Percentiles rank a stretch among this genome's conserved stretches.
phyloP scores from a whole-genome alignment of 2,797 vertebrate species.

The Lates japonicus region DNA sequence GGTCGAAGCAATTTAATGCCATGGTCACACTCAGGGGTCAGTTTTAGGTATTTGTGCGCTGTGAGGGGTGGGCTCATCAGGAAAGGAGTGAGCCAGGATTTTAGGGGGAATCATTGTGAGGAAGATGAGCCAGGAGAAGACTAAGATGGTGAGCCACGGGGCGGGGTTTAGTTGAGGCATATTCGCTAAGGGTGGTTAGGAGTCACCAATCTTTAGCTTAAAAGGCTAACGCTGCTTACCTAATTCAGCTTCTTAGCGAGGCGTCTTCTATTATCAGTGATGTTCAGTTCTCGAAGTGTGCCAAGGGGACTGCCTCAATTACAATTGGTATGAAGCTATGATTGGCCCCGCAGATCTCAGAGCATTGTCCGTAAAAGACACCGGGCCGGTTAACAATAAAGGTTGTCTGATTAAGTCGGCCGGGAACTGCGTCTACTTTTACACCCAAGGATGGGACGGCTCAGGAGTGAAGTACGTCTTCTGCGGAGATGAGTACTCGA shows the following conservation, averaged over 20 bases:
- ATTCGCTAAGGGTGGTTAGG: constrained; percentile 59
- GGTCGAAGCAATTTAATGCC: constrained; percentile 64
- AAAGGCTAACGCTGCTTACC: constrained; percentile 50
- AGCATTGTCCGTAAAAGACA: constrained; percentile 14
- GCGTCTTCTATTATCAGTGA: constrained; percentile 30
- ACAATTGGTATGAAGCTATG: constrained; percentile 77
- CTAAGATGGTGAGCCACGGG: constrained; percentile 36
- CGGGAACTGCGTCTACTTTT: constrained; percentile 65
- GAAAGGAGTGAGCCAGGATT: rapidly evolving
- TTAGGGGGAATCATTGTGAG: background rate
- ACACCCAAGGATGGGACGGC: background rate
- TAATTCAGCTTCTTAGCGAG: constrained; percentile 63
- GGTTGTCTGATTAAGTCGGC: constrained; percentile 52
- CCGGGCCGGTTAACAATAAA: rapidly evolving
- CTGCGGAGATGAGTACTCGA: constrained; percentile 27
- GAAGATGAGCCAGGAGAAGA: constrained; percentile 20
- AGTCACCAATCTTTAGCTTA: constrained; percentile 67
- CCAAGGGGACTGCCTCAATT: constrained; percentile 55
- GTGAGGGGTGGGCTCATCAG: rapidly evolving
- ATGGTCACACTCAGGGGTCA: constrained; percentile 62
- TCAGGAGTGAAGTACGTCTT: constrained; percentile 68
- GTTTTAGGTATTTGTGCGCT: background rate
- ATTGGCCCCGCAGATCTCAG: constrained; percentile 57
- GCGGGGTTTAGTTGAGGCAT: constrained; percentile 70
- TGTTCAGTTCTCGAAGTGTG: constrained; percentile 56